phyloP scores from a whole-genome alignment of 1,140 invertebrate genomes.

The Formica exsecta region DNA sequence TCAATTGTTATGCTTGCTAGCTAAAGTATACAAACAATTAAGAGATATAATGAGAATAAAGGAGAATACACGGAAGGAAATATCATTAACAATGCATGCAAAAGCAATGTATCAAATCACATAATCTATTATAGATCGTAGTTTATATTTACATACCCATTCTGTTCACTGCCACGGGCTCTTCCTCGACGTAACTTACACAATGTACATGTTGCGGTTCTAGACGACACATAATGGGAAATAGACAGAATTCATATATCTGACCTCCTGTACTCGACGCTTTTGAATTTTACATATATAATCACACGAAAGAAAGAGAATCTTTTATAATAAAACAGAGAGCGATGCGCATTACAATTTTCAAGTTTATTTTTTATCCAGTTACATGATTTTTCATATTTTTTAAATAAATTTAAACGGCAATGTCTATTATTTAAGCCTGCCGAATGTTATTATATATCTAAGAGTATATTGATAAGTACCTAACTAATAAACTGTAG shows the following conservation, averaged over 20 bases:
- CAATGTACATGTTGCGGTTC: constrained; percentile 73
- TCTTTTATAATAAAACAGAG: constrained; percentile 78
- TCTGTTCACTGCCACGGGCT: constrained; percentile 84
- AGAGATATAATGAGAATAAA: constrained; percentile 72
- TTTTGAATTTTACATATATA: constrained; percentile 69
- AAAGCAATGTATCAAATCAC: constrained; percentile 85
- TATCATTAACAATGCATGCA: constrained; percentile 85
- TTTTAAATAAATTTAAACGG: constrained; percentile 80
- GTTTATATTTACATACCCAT: constrained; percentile 82
- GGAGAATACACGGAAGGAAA: constrained; percentile 72
- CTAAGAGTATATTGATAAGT: constrained; percentile 85
- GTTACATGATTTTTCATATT: constrained; percentile 81
- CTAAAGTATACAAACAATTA: constrained; percentile 78
- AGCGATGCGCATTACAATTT: constrained; percentile 76
- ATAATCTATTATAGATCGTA: constrained; percentile 84
- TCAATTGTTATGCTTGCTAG: constrained; percentile 85
- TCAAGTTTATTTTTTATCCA: constrained; percentile 80
- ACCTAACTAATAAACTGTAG: constrained; percentile 84
- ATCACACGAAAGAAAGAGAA: constrained; percentile 70
- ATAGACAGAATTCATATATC: constrained; percentile 48
- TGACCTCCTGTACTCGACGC: constrained; percentile 47
- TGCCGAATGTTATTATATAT: constrained; percentile 84
- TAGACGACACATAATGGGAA: constrained; percentile 60
- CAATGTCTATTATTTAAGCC: constrained; percentile 82
- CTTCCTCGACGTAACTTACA: constrained; percentile 80